These are phyloP conservation scores for Ophioderma brevispina DNA, from an alignment of 35 echinoderm and acorn worm genomes.

Conservation along the genomic window DNA sequence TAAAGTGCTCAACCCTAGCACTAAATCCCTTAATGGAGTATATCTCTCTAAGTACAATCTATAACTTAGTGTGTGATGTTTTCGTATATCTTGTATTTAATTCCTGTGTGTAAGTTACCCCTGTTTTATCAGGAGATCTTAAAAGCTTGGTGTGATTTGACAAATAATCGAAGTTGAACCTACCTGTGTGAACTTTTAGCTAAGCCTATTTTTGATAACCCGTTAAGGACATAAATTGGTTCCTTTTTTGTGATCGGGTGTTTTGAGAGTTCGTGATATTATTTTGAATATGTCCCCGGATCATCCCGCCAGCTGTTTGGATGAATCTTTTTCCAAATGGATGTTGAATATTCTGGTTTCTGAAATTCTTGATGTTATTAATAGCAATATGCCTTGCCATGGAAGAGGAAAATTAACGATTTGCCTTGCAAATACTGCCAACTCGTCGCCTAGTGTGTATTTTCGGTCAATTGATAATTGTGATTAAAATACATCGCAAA, in stretches of 20 bases:
- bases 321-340: too few relatives aligned
- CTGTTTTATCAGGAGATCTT: neutral
- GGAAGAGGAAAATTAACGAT: too few relatives aligned
- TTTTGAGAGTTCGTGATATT: neutral
- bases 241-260: neutral
- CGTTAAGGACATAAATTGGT: neutral
- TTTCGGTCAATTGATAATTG: too few relatives aligned
- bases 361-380: too few relatives aligned
- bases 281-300: neutral
- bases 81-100: neutral
- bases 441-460: too few relatives aligned
- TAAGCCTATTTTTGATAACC: neutral
- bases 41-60: neutral
- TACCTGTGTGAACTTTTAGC: neutral
- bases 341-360: too few relatives aligned
- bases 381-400: too few relatives aligned
- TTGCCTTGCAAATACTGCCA: too few relatives aligned
- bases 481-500: constrained; percentile 56
- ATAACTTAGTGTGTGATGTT: neutral
- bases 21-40: neutral
- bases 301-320: neutral
- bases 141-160: neutral
- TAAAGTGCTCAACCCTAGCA: neutral
- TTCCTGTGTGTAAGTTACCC: neutral
- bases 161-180: neutral